phyloP scores from a whole-genome alignment of 2,888 invertebrate species.

The Trissonchulus latispiculum region DNA sequence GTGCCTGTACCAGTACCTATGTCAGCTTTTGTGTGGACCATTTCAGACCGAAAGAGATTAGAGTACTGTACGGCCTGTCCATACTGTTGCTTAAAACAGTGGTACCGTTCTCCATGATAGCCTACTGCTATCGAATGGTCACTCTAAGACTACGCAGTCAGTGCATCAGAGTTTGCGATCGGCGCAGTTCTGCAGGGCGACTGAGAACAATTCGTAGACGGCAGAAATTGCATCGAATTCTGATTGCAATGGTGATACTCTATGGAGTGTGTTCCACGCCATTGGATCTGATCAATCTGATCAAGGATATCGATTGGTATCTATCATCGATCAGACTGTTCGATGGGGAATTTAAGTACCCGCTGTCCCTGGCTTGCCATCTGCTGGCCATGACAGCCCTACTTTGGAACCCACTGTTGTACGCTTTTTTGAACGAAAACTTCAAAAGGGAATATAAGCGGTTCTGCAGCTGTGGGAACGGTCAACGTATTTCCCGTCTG shows the following conservation, averaged over 20 bases:
- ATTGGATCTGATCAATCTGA: background rate
- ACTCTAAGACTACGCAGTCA: background rate
- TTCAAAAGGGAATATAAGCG: background rate
- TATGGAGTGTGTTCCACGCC: conserved; percentile 4
- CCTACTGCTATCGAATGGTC: conserved; percentile 6
- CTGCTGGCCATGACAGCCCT: background rate
- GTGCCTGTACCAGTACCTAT: background rate
- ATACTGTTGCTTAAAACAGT: conserved; percentile 14
- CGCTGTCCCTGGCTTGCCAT: background rate
- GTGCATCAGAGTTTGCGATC: background rate
- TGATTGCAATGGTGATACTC: conserved; percentile 17
- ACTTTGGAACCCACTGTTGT: background rate
- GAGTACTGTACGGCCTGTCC: background rate
- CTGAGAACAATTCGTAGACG: background rate
- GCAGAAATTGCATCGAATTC: conserved; percentile 9
- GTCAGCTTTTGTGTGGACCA: background rate
- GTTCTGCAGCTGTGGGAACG: too few relatives aligned
- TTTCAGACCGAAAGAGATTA: background rate
- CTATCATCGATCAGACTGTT: background rate
- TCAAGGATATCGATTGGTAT: conserved; percentile 5
- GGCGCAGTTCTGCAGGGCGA: background rate
- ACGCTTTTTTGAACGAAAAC: background rate
- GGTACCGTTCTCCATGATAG: conserved; percentile 1
- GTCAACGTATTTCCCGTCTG: too few relatives aligned
- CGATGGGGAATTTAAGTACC: background rate